These are phyloP conservation scores for Tiliacea citrago DNA, from an alignment of 2,888 invertebrate genomes.

Conservation along the genomic window DNA sequence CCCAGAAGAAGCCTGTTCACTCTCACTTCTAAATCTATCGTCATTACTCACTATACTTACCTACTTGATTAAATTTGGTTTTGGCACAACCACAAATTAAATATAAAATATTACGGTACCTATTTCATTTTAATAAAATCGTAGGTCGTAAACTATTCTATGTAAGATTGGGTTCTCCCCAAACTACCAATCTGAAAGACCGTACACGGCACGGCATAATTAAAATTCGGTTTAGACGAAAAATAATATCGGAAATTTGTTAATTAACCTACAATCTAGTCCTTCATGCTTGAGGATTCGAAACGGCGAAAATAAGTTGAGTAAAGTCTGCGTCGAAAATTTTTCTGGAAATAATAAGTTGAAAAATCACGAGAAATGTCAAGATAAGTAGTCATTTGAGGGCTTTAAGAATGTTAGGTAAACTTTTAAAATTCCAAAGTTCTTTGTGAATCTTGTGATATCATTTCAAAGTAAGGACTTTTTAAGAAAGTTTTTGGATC, in stretches of 20 bases:
- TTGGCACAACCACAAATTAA: neutral
- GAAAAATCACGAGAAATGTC: constrained; percentile 27
- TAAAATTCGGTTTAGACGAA: constrained; percentile 5
- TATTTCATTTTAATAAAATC: constrained; percentile 2
- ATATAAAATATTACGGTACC: neutral
- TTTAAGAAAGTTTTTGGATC: constrained; percentile 28
- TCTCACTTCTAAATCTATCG: no score
- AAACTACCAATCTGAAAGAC: neutral
- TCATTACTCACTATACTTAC: neutral
- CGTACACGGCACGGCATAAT: neutral
- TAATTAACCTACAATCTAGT: constrained; percentile 26
- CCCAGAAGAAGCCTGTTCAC: no score
- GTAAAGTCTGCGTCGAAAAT: neutral
- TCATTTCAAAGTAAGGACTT: constrained; percentile 34
- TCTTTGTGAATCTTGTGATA: constrained; percentile 34
- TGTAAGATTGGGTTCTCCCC: neutral
- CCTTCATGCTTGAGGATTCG: constrained; percentile 2
- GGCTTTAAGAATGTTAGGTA: constrained; percentile 33
- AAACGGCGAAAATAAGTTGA: constrained; percentile 20
- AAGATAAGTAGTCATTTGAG: constrained; percentile 53
- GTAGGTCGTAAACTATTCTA: neutral
- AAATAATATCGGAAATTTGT: constrained; percentile 10
- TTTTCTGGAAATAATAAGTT: constrained; percentile 41
- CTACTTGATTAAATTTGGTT: neutral
- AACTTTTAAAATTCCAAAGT: constrained; percentile 39